Evolutionary conservation across 2,113 vertebrate genomes (phyloP).

Genomic region (Alethe diademata): DNA sequence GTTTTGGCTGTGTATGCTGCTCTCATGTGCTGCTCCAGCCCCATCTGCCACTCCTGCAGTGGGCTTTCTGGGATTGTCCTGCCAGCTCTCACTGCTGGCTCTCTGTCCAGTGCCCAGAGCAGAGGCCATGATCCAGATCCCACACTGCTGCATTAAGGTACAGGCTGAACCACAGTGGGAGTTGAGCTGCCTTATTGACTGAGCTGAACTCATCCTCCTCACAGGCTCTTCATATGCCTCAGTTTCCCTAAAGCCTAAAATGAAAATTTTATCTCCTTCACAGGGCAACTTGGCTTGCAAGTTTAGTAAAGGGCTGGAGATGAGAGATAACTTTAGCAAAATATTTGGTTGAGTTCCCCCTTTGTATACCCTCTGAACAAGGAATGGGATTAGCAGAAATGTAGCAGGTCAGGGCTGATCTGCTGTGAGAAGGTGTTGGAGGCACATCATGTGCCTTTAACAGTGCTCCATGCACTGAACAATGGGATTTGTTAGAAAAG

Average conservation of each 20-base stretch:
- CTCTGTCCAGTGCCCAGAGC: not conserved
- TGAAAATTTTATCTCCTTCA: not conserved
- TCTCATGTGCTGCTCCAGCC: not conserved
- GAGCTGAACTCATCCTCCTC: not conserved
- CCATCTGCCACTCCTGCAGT: not conserved
- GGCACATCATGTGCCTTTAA: not conserved
- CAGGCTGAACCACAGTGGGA: not conserved
- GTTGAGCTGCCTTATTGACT: not conserved
- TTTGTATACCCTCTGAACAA: not conserved
- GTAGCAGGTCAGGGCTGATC: not conserved
- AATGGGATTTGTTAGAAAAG: not conserved
- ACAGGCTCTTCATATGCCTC: not conserved
- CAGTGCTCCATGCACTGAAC: not conserved
- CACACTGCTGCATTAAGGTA: accelerated
- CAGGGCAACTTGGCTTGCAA: not conserved
- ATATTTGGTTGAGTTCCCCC: not conserved
- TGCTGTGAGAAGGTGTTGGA: not conserved
- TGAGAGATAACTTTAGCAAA: not conserved
- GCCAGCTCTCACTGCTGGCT: not conserved
- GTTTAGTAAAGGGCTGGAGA: not conserved
- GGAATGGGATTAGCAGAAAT: not conserved
- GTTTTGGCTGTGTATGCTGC: accelerated
- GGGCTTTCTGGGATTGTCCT: not conserved
- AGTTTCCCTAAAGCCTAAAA: not conserved
- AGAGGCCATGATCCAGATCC: not conserved